A percentile compares a stretch with the other conserved stretches of the same genome.
phyloP scores from a whole-genome alignment of 2,888 invertebrate genomes.

The Diarsia mendica region DNA sequence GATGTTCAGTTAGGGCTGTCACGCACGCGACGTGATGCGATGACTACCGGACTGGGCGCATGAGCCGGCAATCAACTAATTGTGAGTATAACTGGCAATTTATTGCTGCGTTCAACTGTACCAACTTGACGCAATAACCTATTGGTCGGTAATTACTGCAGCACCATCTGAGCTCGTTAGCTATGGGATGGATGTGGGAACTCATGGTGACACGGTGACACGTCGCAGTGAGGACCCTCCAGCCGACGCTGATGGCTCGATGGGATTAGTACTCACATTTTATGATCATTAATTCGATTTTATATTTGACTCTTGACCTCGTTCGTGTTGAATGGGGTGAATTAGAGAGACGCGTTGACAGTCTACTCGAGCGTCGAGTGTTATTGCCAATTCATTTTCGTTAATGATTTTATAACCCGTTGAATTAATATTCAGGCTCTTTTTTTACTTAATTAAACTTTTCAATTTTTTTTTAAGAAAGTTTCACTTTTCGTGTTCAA shows the following conservation, averaged over 20 bases:
- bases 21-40: slow-evolving; percentile 45
- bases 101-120: slow-evolving; percentile 65
- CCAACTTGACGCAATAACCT: slow-evolving; percentile 61
- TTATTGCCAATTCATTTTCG: slow-evolving; percentile 46
- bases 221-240: slow-evolving; percentile 58
- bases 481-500: not conserved
- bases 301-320: slow-evolving; percentile 57
- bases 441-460: not conserved
- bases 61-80: slow-evolving; percentile 72
- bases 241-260: slow-evolving; percentile 49
- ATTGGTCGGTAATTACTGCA: slow-evolving; percentile 64
- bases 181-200: slow-evolving; percentile 60
- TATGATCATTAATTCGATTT: slow-evolving; percentile 63
- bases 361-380: slow-evolving; percentile 26
- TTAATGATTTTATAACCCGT: slow-evolving; percentile 22
- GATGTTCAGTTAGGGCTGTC: slow-evolving; percentile 50
- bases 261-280: slow-evolving; percentile 62
- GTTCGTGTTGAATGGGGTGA: slow-evolving; percentile 40
- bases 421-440: slow-evolving; percentile 4
- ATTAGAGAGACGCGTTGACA: slow-evolving; percentile 50
- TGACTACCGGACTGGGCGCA: slow-evolving; percentile 10
- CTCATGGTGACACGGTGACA: slow-evolving; percentile 62
- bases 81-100: slow-evolving; percentile 70
- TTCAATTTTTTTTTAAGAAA: too few species aligned
- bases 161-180: slow-evolving; percentile 52